Conservation (phyloP, 2,113 vertebrate genomes). For the Saccopteryx leptura region DNA sequence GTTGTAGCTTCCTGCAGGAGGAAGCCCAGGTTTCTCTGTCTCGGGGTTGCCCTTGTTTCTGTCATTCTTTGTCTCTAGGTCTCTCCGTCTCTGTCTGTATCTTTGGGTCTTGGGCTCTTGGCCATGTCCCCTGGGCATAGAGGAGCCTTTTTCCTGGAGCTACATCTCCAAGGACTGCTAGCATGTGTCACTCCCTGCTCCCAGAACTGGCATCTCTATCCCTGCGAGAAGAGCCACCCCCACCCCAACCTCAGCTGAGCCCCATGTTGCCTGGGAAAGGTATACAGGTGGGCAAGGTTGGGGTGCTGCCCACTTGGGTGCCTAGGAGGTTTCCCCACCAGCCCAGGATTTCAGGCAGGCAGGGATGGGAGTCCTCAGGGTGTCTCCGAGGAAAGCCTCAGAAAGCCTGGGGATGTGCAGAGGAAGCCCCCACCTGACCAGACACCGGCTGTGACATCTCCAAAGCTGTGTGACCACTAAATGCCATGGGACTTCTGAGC, state of each 20-base stretch:
- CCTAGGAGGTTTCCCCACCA: not conserved
- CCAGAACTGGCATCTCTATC: not conserved
- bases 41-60: not conserved
- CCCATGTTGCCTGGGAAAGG: not conserved
- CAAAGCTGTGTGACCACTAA: not conserved
- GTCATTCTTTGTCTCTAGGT: not conserved
- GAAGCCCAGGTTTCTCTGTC: not conserved
- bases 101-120: not conserved
- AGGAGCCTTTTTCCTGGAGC: not conserved
- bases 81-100: not conserved
- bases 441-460: not conserved
- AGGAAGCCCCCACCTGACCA: not conserved
- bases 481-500: rapidly evolving
- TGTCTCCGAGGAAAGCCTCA: not conserved
- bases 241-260: not conserved
- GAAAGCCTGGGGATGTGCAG: not conserved
- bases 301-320: no score
- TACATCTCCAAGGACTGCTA: rapidly evolving
- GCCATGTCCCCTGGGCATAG: rapidly evolving
- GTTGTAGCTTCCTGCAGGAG: not conserved
- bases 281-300: not conserved
- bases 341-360: not conserved
- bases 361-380: not conserved
- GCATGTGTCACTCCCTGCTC: not conserved
- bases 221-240: not conserved